Evolutionary conservation across 2,797 vertebrate genomes (phyloP), one percentile per base, ranked within the genome.

Genomic region (Scolopax bukidnonensis): DNA sequence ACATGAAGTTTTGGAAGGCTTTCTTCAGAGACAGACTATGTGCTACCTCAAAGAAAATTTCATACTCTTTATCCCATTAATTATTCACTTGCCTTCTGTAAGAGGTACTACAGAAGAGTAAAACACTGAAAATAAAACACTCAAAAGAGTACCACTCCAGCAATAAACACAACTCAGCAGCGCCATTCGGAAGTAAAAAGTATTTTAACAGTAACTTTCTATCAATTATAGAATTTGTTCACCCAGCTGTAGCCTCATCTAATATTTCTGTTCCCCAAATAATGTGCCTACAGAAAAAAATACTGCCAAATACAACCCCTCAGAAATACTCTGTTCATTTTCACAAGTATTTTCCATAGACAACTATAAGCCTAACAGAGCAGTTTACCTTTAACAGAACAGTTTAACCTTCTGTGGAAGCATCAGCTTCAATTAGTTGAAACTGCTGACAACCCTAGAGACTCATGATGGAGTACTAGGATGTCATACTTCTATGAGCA

Each of bases 201-300:
- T 45, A 32, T 65, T 89, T 87, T 36, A 91, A 65, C 11, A 89
- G 3, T 18, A 33, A 17, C 21, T 63, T 79, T 27, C 28, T 41
- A 25, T 38, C 45, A 41, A 16, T 41, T 70, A 33, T 3, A 77
- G 21, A 48, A 38, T 68, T 60, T 45, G 48, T 73, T 60, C 32
- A 43, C 41, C 21, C 45, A 87, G 40, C 4, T 40, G 24, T 25
- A 75, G 45, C 11, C n/a, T 73, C 33, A 48, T 48, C 45, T 40
- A 84, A 33, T 56, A 70, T 19, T 47, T 48, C 60, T 40, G 21
- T 53, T 80, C 40, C n/a, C 15, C 33, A 77, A 67, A 51, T 41
- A 77, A 59, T 0, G 0, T 0, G 3, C 10, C 50, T 63, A 54
- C 5, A 67, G 43, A 80, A 65, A 59, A 25, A 20, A 77, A 59